A percentile compares a stretch with the other conserved stretches of the same genome.
Conservation (phyloP, 2,113 vertebrate genomes). For the Catharus fuscescens region DNA sequence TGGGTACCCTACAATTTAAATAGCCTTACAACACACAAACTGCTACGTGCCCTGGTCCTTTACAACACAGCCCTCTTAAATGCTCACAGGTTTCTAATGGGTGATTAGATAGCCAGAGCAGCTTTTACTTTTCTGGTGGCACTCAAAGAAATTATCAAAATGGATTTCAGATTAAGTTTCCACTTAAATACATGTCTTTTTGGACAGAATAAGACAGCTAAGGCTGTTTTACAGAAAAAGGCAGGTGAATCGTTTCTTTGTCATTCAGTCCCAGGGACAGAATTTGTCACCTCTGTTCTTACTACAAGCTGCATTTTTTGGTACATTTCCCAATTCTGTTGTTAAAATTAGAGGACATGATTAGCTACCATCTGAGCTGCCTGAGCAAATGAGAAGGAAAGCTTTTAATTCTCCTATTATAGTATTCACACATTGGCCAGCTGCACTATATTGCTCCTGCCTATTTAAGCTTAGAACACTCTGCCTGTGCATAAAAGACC, state of each 20-base stretch:
- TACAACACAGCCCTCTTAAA: not conserved
- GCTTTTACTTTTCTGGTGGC: conserved; percentile 57
- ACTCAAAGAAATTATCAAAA: conserved; percentile 41
- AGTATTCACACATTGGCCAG: conserved; percentile 2
- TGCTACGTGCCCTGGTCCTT: not conserved
- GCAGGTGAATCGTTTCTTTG: not conserved
- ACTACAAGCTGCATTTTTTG: not conserved
- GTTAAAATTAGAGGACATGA: conserved; percentile 48
- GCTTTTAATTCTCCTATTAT: conserved; percentile 39
- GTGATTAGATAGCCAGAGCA: conserved; percentile 29
- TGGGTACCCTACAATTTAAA: not conserved
- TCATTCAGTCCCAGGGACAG: not conserved
- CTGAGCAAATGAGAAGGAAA: conserved; percentile 25
- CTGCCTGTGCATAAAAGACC: not conserved
- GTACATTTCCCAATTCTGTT: conserved; percentile 58
- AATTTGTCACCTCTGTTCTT: conserved; percentile 10
- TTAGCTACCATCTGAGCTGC: conserved; percentile 39
- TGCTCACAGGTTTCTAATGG: conserved; percentile 26
- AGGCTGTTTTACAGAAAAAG: not conserved
- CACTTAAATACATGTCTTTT: conserved; percentile 28
- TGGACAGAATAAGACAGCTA: not conserved
- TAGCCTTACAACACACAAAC: not conserved
- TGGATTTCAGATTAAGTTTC: conserved; percentile 26
- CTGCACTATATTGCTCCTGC: conserved; percentile 9
- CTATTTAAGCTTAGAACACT: not conserved